Conservation (phyloP, 2,888 invertebrate genomes). For the Lacanobia wlatinum region DNA sequence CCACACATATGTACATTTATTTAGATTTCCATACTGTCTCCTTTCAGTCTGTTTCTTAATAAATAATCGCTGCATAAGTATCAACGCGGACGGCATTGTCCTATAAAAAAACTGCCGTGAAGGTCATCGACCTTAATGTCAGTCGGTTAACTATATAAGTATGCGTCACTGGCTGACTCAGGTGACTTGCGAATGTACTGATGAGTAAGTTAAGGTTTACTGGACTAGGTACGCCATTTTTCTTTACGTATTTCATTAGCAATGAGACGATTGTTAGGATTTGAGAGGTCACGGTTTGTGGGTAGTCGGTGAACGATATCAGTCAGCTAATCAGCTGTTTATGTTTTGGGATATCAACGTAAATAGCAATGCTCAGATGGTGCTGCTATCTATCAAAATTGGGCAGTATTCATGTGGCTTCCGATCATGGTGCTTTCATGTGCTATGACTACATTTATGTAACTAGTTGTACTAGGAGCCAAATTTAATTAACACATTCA, state of each 20-base stretch:
- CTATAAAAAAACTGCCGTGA: slow-evolving; percentile 54
- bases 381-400: too few species aligned
- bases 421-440: not conserved
- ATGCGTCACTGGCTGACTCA: slow-evolving; percentile 70
- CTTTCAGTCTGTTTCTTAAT: slow-evolving; percentile 41
- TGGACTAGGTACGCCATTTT: slow-evolving; percentile 35
- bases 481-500: too few species aligned
- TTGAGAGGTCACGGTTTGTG: slow-evolving; percentile 17
- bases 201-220: slow-evolving; percentile 50
- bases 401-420: too few species aligned
- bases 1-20: slow-evolving; percentile 14
- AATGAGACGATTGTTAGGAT: slow-evolving; percentile 12
- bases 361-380: not conserved
- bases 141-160: slow-evolving; percentile 54
- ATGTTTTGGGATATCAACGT: not conserved
- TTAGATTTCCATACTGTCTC: slow-evolving; percentile 27
- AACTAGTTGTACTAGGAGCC: not conserved
- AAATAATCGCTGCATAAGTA: slow-evolving; percentile 42
- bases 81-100: slow-evolving; percentile 54
- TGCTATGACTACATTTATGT: too few species aligned
- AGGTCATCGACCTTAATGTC: slow-evolving; percentile 67
- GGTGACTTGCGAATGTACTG: slow-evolving; percentile 58
- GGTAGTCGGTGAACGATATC: not conserved
- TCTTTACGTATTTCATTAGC: slow-evolving; percentile 25
- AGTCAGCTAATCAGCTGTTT: slow-evolving; percentile 25